These are phyloP conservation scores for Pangasius mekongensis DNA, from an alignment of 2,797 vertebrate genomes.

Conservation along the genomic window DNA sequence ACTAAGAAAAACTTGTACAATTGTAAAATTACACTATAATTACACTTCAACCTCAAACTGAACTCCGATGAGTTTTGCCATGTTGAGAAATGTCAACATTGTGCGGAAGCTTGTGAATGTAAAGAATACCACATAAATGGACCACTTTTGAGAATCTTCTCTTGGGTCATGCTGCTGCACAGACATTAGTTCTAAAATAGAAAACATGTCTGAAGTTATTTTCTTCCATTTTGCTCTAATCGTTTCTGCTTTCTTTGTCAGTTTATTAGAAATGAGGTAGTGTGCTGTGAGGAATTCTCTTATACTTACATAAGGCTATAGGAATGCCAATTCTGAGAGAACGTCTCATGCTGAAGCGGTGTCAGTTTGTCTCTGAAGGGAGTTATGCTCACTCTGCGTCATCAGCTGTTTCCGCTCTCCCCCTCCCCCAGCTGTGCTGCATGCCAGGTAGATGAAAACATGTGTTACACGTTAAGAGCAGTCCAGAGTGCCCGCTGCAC, in stretches of 20 bases:
- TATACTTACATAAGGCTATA: not conserved
- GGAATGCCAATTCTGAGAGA: not conserved
- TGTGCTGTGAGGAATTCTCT: not conserved
- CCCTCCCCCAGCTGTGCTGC: constrained; percentile 56
- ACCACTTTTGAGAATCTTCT: not conserved
- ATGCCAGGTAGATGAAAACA: constrained; percentile 70
- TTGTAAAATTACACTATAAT: not conserved
- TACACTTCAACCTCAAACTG: not conserved
- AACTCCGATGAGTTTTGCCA: too few species aligned
- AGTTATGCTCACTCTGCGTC: constrained; percentile 38
- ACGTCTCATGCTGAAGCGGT: constrained; percentile 29
- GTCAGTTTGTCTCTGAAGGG: constrained; percentile 27
- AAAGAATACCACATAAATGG: not conserved
- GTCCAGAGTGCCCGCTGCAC: constrained; percentile 45
- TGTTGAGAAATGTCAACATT: not conserved
- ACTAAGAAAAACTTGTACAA: not conserved
- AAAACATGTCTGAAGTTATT: not conserved
- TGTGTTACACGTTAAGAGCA: constrained; percentile 75
- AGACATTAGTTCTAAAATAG: not conserved
- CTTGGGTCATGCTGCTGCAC: not conserved
- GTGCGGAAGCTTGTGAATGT: not conserved
- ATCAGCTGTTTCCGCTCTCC: constrained; percentile 66
- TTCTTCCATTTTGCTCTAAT: not conserved
- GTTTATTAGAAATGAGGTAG: not conserved
- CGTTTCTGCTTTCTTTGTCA: not conserved